These are phyloP conservation scores for Antedon bifida DNA, from an alignment of 35 echinoderm and acorn worm genomes.

Conservation along the genomic window DNA sequence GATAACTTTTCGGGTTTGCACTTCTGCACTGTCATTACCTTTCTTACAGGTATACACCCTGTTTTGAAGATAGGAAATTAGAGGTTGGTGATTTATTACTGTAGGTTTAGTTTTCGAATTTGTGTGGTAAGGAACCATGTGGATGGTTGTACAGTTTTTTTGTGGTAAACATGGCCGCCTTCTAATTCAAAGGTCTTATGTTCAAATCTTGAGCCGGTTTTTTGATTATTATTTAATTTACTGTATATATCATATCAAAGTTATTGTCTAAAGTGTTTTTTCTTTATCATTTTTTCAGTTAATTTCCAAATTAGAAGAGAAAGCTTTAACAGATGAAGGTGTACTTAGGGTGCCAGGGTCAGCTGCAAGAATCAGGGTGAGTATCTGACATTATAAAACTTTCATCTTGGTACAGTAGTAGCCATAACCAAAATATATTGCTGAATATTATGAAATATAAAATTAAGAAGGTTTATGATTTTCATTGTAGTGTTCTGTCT, in stretches of 20 bases:
- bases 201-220: too few species aligned
- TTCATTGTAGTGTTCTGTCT: neutral
- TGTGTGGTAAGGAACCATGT: too few species aligned
- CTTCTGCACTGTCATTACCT: neutral
- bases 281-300: conserved; percentile 36
- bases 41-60: neutral
- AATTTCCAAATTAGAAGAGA: conserved; percentile 60
- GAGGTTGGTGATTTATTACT: too few species aligned
- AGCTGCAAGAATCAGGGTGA: conserved; percentile 85
- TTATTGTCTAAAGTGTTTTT: neutral
- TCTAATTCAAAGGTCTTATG: too few species aligned
- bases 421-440: neutral
- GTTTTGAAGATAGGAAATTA: too few species aligned
- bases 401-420: too few species aligned
- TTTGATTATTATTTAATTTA: too few species aligned
- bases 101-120: too few species aligned
- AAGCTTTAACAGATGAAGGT: conserved; percentile 81
- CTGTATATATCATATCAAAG: too few species aligned
- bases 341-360: conserved; percentile 83
- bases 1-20: neutral
- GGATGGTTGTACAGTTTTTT: too few species aligned
- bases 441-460: neutral
- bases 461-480: neutral
- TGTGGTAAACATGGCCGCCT: too few species aligned
- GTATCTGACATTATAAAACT: too few species aligned